A percentile compares a stretch with the other conserved stretches of the same genome.
These are phyloP conservation scores for Halcyon smyrnensis DNA, from an alignment of 2,797 vertebrate genomes.

Conservation along the genomic window DNA sequence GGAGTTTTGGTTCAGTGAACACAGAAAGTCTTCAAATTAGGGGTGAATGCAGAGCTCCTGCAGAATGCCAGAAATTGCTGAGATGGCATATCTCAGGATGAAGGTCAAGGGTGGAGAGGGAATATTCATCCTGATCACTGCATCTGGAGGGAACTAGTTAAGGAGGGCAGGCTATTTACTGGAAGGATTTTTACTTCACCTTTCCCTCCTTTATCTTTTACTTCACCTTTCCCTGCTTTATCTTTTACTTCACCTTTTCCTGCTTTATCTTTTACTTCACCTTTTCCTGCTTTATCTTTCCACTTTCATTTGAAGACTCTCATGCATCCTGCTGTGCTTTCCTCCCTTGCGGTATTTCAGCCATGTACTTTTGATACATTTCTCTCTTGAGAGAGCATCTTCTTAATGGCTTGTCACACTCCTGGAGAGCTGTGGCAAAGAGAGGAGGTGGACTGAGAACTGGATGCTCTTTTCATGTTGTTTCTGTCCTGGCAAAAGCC, in stretches of 20 bases:
- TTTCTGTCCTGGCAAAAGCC: not conserved
- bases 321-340: not conserved
- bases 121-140: not conserved
- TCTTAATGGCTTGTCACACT: not conserved
- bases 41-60: not conserved
- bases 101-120: not conserved
- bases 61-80: not conserved
- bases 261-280: not conserved
- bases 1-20: not conserved
- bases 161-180: not conserved
- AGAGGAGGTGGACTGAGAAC: not conserved
- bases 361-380: rapidly evolving
- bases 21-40: not conserved
- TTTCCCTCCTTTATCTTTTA: not conserved
- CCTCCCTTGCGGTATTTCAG: not conserved
- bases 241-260: too few relatives aligned
- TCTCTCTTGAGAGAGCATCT: not conserved
- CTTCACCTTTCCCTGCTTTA: too few relatives aligned
- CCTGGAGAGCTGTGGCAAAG: not conserved
- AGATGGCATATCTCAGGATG: not conserved
- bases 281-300: not conserved
- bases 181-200: not conserved
- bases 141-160: not conserved
- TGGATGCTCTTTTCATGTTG: not conserved
- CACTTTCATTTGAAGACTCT: not conserved